Evolutionary conservation across 2,797 vertebrate species (phyloP).

Genomic region (Spheniscus humboldti): DNA sequence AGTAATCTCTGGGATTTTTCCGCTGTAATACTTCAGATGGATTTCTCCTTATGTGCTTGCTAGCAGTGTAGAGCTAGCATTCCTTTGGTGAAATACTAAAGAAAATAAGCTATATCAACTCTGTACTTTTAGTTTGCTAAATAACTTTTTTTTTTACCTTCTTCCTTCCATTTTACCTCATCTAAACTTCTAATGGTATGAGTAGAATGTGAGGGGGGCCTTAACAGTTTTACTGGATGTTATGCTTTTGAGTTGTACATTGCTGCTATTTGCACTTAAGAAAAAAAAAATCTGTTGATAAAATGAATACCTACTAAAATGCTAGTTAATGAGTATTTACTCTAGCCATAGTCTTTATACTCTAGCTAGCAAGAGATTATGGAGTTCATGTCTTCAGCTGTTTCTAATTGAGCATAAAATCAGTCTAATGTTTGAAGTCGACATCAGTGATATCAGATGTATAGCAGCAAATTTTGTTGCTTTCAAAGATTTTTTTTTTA

Average conservation of each 20-base stretch:
- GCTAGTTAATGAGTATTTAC: neutral
- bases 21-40: neutral
- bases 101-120: neutral
- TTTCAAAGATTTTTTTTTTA: neutral
- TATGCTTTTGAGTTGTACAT: neutral
- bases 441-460: neutral
- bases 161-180: neutral
- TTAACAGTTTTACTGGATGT: neutral
- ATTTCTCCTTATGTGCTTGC: neutral
- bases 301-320: neutral
- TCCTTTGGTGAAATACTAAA: neutral
- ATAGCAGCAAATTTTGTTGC: neutral
- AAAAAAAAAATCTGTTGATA: neutral
- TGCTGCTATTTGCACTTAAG: neutral
- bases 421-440: neutral
- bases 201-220: neutral
- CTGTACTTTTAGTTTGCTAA: neutral
- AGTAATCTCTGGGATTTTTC: neutral
- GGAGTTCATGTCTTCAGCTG: neutral
- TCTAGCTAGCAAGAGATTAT: neutral
- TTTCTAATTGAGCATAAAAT: neutral
- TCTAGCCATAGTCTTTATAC: neutral
- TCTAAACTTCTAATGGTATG: neutral
- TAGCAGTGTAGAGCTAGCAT: neutral
- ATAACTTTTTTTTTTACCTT: neutral